These are phyloP conservation scores for Microctenopoma stevenorrisi DNA, from an alignment of 2,797 vertebrate genomes.

Conservation along the genomic window DNA sequence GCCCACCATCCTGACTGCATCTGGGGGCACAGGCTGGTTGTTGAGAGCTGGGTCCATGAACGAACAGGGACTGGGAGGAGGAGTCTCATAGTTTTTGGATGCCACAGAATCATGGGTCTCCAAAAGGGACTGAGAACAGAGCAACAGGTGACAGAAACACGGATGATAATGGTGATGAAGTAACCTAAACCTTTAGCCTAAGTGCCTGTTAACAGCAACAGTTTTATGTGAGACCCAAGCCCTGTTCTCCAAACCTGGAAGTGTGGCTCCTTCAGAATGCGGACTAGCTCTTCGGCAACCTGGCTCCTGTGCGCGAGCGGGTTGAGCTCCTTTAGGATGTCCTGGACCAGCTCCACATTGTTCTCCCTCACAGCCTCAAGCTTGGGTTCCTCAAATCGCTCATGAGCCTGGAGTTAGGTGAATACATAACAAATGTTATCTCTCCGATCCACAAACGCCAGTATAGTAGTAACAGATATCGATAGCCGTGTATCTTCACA, in stretches of 20 bases:
- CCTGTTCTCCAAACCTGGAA: conserved; percentile 88
- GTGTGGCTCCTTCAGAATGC: conserved; percentile 93
- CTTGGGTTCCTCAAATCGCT: conserved; percentile 91
- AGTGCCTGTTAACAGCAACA: conserved; percentile 23
- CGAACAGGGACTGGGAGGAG: conserved; percentile 90
- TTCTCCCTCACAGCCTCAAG: conserved; percentile 95
- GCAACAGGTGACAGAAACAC: conserved; percentile 16
- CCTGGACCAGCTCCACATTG: conserved; percentile 95
- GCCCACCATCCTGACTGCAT: conserved; percentile 96
- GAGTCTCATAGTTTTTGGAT: conserved; percentile 94
- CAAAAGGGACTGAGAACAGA: conserved; percentile 87
- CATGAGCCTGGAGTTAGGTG: conserved; percentile 85
- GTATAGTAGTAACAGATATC: not conserved
- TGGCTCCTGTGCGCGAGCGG: conserved; percentile 82
- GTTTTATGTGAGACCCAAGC: not conserved
- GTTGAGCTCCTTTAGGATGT: conserved; percentile 92
- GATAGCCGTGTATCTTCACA: not conserved
- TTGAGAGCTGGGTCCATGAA: conserved; percentile 89
- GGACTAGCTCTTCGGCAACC: conserved; percentile 86
- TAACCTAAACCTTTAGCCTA: conserved; percentile 26
- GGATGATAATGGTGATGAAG: conserved; percentile 1
- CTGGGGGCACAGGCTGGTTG: conserved; percentile 93
- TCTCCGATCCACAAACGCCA: not conserved
- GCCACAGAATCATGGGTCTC: conserved; percentile 97
- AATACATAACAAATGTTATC: conserved; percentile 11